Evolutionary conservation across 2,797 vertebrate species (phyloP).

Genomic region (Rhynchotus rufescens): DNA sequence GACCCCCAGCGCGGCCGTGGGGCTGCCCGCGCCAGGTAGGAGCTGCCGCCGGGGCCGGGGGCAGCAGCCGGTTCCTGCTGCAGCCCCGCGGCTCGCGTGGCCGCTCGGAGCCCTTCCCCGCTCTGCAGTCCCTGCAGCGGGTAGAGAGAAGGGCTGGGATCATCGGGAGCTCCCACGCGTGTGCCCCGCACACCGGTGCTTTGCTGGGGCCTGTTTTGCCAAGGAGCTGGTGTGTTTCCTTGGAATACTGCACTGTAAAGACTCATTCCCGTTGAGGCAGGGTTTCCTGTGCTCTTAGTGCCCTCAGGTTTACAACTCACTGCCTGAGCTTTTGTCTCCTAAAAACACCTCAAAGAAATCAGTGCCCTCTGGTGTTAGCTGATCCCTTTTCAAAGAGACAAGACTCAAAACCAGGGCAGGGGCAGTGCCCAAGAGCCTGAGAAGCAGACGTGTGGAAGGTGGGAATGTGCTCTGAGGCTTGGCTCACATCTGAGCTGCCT

Average conservation of each 20-base stretch:
- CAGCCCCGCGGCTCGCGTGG: accelerated
- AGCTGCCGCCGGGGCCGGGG: neutral
- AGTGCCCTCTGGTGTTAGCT: neutral
- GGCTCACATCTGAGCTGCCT: neutral
- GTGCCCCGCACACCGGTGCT: accelerated
- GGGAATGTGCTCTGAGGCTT: neutral
- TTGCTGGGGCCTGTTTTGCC: neutral
- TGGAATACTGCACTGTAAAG: neutral
- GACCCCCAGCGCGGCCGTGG: neutral
- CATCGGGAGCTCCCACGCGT: accelerated
- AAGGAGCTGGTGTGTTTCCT: accelerated
- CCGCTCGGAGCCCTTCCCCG: neutral
- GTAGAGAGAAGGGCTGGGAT: neutral
- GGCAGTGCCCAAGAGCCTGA: neutral
- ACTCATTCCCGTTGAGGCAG: neutral
- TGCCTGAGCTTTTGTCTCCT: neutral
- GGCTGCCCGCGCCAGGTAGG: neutral
- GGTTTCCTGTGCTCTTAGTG: neutral
- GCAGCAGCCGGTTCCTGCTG: neutral
- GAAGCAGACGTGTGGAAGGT: neutral
- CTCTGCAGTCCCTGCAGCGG: neutral
- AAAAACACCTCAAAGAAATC: neutral
- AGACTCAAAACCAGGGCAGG: neutral
- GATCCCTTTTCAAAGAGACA: neutral
- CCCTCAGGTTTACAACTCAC: neutral